Evolutionary conservation across 2,888 invertebrate species (phyloP), one percentile per base, ranked within the genome.

Genomic region (Seira sanloemensis): DNA sequence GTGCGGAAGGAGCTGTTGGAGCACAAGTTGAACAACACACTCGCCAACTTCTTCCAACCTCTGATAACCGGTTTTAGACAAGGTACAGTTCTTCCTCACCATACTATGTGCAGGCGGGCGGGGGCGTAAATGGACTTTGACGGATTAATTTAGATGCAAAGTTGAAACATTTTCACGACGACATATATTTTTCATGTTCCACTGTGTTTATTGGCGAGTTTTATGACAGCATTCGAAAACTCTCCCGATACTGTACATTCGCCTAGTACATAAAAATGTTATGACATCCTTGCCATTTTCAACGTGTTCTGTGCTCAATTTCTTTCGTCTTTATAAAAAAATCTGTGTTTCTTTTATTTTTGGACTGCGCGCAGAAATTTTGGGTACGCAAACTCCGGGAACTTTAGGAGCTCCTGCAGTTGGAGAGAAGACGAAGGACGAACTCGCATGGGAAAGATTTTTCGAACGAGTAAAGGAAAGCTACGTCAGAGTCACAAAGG

Each of bases 401-500:
- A 69, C 67, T 69, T 68, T 78, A 12, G 62, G 16, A 16, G 2
- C 78, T 9, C 58, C 69, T 7, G 37, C 37, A 37, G 65, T 82
- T 23, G 24, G 19, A 4, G 71, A 54, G n/a, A 85, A 85, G 65
- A 86, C 73, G 25, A 68, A 81, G 12, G 85, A 86, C 21, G 85
- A 85, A 46, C 26, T 72, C 5, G 84, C 79, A 37, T 80, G 85
- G 67, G 85, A 85, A 26, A 65, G 85, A 37, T 86, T 85, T 73
- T 85, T 78, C 69, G 85, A 86, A 65, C 58, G 86, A 21, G 76
- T 86, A 2, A 82, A 85, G 74, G 86, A 86, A 62, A 82, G 85
- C 18, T 86, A 86, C 66, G 83, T 86, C 19, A 71, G 37, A 19
- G 86, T 86, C n/a, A 82, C 86, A 7, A 83, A 67, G 66, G 76